A percentile compares a stretch with the other conserved stretches of the same genome.
Evolutionary conservation across 2,888 invertebrate species (phyloP).

Genomic region (Pimpla rufipes): DNA sequence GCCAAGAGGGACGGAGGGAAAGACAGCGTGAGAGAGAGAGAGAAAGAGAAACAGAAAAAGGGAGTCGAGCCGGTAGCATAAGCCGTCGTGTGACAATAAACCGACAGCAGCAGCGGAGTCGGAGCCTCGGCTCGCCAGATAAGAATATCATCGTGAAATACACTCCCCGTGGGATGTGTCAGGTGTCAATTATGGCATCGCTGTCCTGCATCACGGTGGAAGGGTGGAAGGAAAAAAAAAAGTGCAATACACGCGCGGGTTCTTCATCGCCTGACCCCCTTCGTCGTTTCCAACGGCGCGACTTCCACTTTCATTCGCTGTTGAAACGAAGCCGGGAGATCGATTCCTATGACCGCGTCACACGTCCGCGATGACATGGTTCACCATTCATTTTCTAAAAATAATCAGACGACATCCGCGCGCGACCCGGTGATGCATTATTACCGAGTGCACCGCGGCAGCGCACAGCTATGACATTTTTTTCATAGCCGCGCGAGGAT

Average conservation of each 20-base stretch:
- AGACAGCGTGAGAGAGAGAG: background rate
- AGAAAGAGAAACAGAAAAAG: background rate
- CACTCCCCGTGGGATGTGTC: slow-evolving; percentile 49
- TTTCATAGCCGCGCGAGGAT: background rate
- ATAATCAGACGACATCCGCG: slow-evolving; percentile 14
- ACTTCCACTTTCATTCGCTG: slow-evolving; percentile 27
- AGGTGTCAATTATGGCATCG: slow-evolving; percentile 55
- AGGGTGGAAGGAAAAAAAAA: background rate
- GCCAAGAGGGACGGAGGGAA: background rate
- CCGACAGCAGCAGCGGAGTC: slow-evolving; percentile 20
- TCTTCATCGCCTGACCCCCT: slow-evolving; percentile 16
- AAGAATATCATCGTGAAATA: slow-evolving; percentile 52
- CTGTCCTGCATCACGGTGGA: slow-evolving; percentile 3
- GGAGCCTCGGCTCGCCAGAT: slow-evolving; percentile 19
- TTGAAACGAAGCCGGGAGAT: slow-evolving; percentile 41
- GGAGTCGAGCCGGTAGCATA: background rate
- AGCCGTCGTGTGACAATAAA: slow-evolving; percentile 24
- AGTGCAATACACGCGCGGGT: slow-evolving; percentile 11
- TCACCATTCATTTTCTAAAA: slow-evolving; percentile 62
- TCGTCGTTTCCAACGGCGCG: background rate
- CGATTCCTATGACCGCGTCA: slow-evolving; percentile 49
- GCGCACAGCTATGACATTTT: background rate
- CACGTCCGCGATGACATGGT: slow-evolving; percentile 24
- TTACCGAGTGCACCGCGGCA: background rate
- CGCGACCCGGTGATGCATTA: slow-evolving; percentile 21